Evolutionary conservation across 2,113 vertebrate species (phyloP), one percentile per base, ranked within the genome.

Genomic region (Amblyopsis rosae): DNA sequence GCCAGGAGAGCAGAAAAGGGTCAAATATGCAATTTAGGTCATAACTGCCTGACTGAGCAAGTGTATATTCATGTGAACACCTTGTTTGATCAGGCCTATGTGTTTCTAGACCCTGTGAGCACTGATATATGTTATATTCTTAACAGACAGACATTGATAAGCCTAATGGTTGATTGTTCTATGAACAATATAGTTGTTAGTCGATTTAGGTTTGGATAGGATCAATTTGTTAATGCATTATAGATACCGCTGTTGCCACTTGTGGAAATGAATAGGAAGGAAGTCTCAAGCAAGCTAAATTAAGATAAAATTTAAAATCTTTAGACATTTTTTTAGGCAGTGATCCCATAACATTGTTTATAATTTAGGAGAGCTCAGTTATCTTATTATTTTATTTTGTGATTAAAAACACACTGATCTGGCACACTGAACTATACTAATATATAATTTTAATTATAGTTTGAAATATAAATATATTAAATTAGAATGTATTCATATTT

Each of bases 51-150:
- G 68, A 55, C 58, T 33, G 74, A 70, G 58, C 62, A 69, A 81
- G 59, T 59, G 82, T 79, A 73, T 56, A 80, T 72, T 58, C 47
- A 67, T 72, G 61, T 61, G 46, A 80, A 70, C 61, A 63, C 26
- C 50, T 65, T 62, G 56, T 71, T 61, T 50, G 54, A 45, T 26
- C 48, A 65, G 55, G 48, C 67, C 9, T 56, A 17, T 10, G 33
- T 15, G 60, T 10, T 41, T 54, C 46, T 53, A 12, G 32, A 58
- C 4, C 48, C 13, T 15, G 3, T 15, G 15, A 53, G 35, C 35
- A 26, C 26, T 26, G 26, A 26, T 26, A 26, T 1, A 26, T 26
- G 26, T 26, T 26, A 26, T 26, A 26, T 26, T 26, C 26, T 2
- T 26, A 26, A 26, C 26, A 26, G 26, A 26, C 26, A 26, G 26